Conservation (phyloP, 2,888 invertebrate species). For the Hyles lineata region DNA sequence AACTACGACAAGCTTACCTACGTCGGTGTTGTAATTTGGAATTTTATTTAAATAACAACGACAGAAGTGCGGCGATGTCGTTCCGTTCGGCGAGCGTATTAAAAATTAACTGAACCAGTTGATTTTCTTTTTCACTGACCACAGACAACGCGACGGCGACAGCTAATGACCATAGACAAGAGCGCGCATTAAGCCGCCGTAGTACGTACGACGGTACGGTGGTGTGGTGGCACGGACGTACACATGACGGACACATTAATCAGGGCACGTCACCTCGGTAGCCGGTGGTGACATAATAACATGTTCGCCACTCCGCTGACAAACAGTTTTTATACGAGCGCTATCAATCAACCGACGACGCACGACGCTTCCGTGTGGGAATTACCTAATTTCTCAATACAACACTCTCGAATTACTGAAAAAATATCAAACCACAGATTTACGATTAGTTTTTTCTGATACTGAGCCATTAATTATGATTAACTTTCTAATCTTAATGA, state of each 20-base stretch:
- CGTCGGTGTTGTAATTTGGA: constrained; percentile 29
- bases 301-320: constrained; percentile 65
- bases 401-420: constrained; percentile 39
- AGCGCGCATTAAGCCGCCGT: constrained; percentile 55
- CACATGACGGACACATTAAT: constrained; percentile 71
- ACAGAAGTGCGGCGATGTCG: constrained; percentile 17
- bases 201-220: constrained; percentile 24
- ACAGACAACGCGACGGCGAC: constrained; percentile 52
- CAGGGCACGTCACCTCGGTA: constrained; percentile 63
- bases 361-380: constrained; percentile 73
- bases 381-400: constrained; percentile 59
- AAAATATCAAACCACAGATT: constrained; percentile 31
- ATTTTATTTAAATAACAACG: constrained; percentile 30
- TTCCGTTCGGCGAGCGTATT: constrained; percentile 32
- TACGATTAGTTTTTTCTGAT: constrained; percentile 25
- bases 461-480: constrained; percentile 24
- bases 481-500: constrained; percentile 31
- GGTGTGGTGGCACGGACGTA: constrained; percentile 34
- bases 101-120: constrained; percentile 24
- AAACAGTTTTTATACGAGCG: constrained; percentile 71
- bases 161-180: constrained; percentile 61
- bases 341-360: constrained; percentile 75
- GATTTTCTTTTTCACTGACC: constrained; percentile 51
- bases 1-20: constrained; percentile 39
- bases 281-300: constrained; percentile 77